These are phyloP conservation scores for Mesorhabditis spiculigera DNA, from an alignment of 2,888 invertebrate species.

Conservation along the genomic window DNA sequence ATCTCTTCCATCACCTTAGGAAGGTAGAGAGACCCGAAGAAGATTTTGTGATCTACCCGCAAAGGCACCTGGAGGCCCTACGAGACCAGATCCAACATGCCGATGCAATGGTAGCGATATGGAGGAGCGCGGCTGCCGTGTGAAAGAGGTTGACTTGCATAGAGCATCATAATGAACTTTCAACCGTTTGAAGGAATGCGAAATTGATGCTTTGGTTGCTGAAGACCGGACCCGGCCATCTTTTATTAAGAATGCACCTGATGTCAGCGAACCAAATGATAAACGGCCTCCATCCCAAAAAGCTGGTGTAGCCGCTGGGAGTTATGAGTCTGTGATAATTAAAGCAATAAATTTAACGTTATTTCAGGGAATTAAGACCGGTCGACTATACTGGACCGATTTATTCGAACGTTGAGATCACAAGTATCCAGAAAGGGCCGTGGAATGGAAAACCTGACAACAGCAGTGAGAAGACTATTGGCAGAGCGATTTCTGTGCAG, in stretches of 20 bases:
- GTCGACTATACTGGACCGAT: conserved; percentile 6
- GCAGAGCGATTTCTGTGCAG: conserved; percentile 4
- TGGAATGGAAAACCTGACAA: background rate
- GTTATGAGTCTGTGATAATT: too few species aligned
- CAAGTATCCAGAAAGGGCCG: conserved; percentile 6
- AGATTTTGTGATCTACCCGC: conserved; percentile 34
- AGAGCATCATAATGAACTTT: too few species aligned
- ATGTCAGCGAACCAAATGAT: background rate
- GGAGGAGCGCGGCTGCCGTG: conserved; percentile 26
- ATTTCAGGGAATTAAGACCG: background rate
- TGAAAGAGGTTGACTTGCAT: conserved; percentile 10
- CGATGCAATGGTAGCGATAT: conserved; percentile 28
- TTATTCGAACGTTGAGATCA: conserved; percentile 1
- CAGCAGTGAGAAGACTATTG: background rate
- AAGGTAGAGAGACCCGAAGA: conserved; percentile 31
- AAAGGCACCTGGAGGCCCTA: conserved; percentile 16
- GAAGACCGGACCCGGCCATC: conserved; percentile 1
- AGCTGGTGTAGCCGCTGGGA: background rate
- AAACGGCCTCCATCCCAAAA: background rate
- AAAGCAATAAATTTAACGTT: background rate
- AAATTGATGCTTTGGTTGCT: background rate
- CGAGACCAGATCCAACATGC: conserved; percentile 26
- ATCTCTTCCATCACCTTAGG: conserved; percentile 13
- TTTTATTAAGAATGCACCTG: background rate
- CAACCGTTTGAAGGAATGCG: background rate